These are phyloP conservation scores for Pteria penguin DNA, from an alignment of 2,888 invertebrate genomes.

Conservation along the genomic window DNA sequence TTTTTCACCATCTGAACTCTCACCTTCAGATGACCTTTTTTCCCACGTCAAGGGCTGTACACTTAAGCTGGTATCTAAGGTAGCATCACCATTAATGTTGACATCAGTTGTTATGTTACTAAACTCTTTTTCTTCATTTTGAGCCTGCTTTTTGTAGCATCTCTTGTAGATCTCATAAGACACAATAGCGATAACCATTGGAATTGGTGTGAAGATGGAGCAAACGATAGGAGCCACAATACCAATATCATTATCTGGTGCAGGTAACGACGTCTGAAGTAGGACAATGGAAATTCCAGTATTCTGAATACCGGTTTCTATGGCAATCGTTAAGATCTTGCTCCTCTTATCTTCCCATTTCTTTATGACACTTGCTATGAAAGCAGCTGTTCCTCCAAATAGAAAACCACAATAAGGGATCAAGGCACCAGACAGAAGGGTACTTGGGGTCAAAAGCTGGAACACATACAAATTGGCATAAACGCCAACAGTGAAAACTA, in stretches of 20 bases:
- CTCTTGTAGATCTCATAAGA: conserved; percentile 58
- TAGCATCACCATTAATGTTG: neutral
- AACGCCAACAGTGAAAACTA: conserved; percentile 80
- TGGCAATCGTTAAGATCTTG: conserved; percentile 86
- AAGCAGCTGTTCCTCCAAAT: conserved; percentile 78
- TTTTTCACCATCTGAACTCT: neutral
- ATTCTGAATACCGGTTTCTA: conserved; percentile 93
- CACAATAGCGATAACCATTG: conserved; percentile 65
- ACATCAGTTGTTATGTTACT: neutral
- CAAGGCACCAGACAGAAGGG: conserved; percentile 78
- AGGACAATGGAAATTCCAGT: conserved; percentile 83
- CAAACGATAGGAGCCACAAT: conserved; percentile 82
- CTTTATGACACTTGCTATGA: conserved; percentile 43
- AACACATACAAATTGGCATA: conserved; percentile 81
- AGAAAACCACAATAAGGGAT: conserved; percentile 81
- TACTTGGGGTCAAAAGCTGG: conserved; percentile 74
- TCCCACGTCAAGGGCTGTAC: neutral
- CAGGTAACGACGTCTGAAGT: conserved; percentile 71
- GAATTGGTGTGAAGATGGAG: conserved; percentile 73
- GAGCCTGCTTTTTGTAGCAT: conserved; percentile 44
- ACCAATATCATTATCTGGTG: conserved; percentile 83
- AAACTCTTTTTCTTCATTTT: conserved; percentile 16
- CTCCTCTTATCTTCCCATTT: conserved; percentile 78
- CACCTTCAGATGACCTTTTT: neutral
- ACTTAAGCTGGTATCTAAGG: neutral